Percentiles rank a stretch among this genome's conserved stretches.
Evolutionary conservation across 1,140 invertebrate genomes (phyloP).

Genomic region (Pseudachorutes palmiensis): DNA sequence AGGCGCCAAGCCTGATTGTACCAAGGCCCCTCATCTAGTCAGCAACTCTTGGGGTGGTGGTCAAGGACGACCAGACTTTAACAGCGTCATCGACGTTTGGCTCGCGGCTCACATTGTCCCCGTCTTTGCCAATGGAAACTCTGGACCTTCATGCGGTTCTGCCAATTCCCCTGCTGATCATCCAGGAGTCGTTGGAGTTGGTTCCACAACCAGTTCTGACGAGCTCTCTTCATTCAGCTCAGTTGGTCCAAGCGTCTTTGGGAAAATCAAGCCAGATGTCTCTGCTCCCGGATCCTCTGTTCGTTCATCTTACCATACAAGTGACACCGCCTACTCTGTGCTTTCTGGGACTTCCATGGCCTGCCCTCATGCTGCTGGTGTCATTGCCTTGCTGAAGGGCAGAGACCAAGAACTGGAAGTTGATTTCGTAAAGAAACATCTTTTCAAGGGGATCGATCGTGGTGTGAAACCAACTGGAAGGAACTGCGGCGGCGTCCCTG

Average conservation of each 20-base stretch:
- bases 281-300: constrained; percentile 22
- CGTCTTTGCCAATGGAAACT: constrained; percentile 25
- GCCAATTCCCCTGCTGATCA: too few relatives aligned
- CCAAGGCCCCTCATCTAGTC: constrained; percentile 19
- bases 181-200: constrained; percentile 20
- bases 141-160: constrained; percentile 21
- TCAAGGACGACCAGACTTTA: background rate
- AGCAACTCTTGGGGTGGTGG: constrained; percentile 27
- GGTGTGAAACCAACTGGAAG: too few relatives aligned
- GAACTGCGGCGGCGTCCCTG: too few relatives aligned
- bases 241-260: constrained; percentile 14
- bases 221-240: constrained; percentile 14
- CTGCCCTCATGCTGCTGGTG: constrained; percentile 15
- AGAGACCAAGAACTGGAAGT: too few relatives aligned
- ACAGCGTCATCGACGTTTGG: constrained; percentile 17
- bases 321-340: constrained; percentile 13
- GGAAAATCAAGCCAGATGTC: constrained; percentile 21
- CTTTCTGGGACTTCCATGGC: constrained; percentile 28
- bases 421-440: too few relatives aligned
- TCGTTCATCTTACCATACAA: background rate
- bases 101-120: constrained; percentile 16
- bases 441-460: too few relatives aligned
- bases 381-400: constrained; percentile 16
- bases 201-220: constrained; percentile 5
- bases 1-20: constrained; percentile 15